Evolutionary conservation across 2,113 vertebrate species (phyloP).

Genomic region (Carassius auratus): DNA sequence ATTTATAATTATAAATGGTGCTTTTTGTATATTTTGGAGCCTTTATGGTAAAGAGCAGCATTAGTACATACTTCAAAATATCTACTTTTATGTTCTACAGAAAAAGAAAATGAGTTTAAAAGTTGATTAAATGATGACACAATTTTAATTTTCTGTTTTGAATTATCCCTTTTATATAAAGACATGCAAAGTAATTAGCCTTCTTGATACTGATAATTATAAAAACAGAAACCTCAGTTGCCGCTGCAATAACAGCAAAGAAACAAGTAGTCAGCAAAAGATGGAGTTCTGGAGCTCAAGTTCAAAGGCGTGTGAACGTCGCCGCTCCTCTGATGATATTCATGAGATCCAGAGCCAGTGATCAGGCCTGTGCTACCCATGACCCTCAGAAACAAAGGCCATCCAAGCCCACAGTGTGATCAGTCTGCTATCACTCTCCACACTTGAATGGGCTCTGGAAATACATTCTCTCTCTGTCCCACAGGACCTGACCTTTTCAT

Average conservation of each 20-base stretch:
- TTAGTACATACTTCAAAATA: not conserved
- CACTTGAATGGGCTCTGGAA: constrained; percentile 40
- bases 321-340: constrained; percentile 13
- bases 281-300: not conserved
- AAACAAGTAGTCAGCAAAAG: not conserved
- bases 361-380: constrained; percentile 20
- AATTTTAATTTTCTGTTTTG: not conserved
- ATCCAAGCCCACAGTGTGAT: constrained; percentile 38
- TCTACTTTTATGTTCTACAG: not conserved
- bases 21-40: no score
- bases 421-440: constrained; percentile 44
- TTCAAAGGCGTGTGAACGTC: not conserved
- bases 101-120: not conserved
- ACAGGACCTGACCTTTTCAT: constrained; percentile 55
- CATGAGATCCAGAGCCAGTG: constrained; percentile 12
- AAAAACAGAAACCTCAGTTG: not conserved
- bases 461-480: constrained; percentile 44
- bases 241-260: no score
- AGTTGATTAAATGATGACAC: not conserved
- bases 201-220: not conserved
- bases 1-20: no score
- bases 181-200: not conserved
- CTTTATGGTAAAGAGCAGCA: not conserved
- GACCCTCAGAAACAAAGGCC: constrained; percentile 40
- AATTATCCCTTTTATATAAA: not conserved